Base-by-base conservation (phyloP, 2,797 vertebrate species). In the Argyrosomus regius region DNA sequence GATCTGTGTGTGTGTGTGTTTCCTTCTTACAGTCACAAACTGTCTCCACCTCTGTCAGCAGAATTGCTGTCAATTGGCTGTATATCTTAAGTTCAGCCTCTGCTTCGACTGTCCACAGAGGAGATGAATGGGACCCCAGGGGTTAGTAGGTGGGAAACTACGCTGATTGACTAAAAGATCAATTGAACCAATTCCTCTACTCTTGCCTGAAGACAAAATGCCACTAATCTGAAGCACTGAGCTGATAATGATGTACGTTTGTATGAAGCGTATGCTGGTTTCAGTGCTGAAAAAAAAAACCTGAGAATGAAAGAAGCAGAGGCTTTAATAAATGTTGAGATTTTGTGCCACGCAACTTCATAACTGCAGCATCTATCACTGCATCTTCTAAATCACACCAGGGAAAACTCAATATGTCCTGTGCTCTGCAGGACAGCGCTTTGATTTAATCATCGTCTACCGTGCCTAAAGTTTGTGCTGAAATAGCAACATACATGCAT, bases 41-140 rank as follows among this genome's bases (percentile, higher is more conserved):
- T 41, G 39, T 35, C 26, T 70, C 62, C 60, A 39, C 48, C 12
- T 57, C 75, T 56, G 79, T 91, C 86, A 87, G 84, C 88, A 88
- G 63, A 84, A 81, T 58, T 50, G 22, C 63, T 68, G 61, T 83
- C 81, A 83, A n/a, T 70, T 66, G 59, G 72, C 77, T 66, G 48
- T 85, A 86, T 67, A 87, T 84, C 69, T 50, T 41, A n/a, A 82
- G 65, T 79, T 86, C 66, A 75, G 59, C 70, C 60, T 81, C 16
- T 62, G 71, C 76, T 85, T 82, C 77, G 74, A 13, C 70, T 86
- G 81, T 87, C 81, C 45, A 28, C 74, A 75, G 35, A 81, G 54
- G 26, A 84, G 73, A 90, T 73, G 64, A 74, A 91, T 85, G 57
- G 18, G 14, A 5, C 77, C 75, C 56, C 3, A 3, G 50, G 78